These are phyloP conservation scores for Xestia rhomboidea DNA, from an alignment of 2,888 invertebrate species.

Conservation along the genomic window DNA sequence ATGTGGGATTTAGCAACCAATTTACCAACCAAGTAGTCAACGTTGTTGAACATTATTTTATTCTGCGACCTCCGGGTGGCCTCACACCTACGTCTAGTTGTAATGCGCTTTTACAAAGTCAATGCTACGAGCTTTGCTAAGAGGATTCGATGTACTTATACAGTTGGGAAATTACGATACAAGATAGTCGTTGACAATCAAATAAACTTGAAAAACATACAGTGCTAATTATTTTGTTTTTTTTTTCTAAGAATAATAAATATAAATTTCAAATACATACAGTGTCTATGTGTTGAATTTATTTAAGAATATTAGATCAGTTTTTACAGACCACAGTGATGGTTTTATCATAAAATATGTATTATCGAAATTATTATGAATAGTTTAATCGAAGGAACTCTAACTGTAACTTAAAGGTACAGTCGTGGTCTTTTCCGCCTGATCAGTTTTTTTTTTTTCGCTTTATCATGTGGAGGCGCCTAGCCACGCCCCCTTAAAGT, in stretches of 20 bases:
- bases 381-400: too few relatives aligned
- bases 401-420: too few relatives aligned
- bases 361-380: too few relatives aligned
- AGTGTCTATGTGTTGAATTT: not conserved
- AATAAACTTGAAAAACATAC: not conserved
- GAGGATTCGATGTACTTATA: constrained; percentile 11
- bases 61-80: constrained; percentile 49
- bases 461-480: too few relatives aligned
- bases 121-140: constrained; percentile 50
- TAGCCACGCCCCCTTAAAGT: too few relatives aligned
- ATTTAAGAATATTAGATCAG: not conserved
- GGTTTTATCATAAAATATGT: not conserved
- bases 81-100: constrained; percentile 59
- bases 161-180: not conserved
- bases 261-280: not conserved
- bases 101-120: constrained; percentile 60
- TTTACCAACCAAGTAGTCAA: not conserved
- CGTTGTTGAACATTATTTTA: constrained; percentile 30
- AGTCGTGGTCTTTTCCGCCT: too few relatives aligned
- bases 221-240: not conserved
- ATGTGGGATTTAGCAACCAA: constrained; percentile 18
- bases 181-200: not conserved
- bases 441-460: too few relatives aligned
- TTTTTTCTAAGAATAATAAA: not conserved
- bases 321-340: not conserved